Percentiles rank a stretch among this genome's conserved stretches.
Conservation (phyloP, 2,888 invertebrate genomes). For the Tetragnatha montana region DNA sequence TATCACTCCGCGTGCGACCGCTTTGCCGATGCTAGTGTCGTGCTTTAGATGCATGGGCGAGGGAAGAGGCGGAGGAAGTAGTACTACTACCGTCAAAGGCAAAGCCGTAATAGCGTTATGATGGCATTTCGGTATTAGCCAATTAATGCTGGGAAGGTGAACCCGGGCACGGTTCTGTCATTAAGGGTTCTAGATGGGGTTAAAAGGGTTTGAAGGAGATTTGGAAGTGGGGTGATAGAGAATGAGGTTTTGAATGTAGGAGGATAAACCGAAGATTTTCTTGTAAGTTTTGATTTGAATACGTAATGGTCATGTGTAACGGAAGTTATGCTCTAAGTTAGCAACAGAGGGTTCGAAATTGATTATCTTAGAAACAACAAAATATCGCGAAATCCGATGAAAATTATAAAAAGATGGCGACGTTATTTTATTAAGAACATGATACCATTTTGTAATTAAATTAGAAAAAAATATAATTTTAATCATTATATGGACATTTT, state of each 20-base stretch:
- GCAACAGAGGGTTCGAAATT: too few relatives aligned
- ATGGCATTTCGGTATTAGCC: constrained; percentile 42
- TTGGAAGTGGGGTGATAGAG: not conserved
- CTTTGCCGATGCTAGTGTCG: constrained; percentile 24
- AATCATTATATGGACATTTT: too few relatives aligned
- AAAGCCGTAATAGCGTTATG: constrained; percentile 56
- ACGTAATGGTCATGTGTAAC: too few relatives aligned
- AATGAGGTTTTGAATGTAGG: not conserved
- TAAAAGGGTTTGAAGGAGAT: too few relatives aligned
- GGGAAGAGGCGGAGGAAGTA: not conserved
- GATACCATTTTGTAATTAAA: too few relatives aligned
- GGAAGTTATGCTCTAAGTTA: too few relatives aligned
- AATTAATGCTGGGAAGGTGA: constrained; percentile 46
- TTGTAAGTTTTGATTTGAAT: too few relatives aligned
- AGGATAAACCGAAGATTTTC: not conserved
- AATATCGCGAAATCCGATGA: too few relatives aligned
- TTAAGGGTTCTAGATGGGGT: constrained; percentile 19
- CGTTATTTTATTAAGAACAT: too few relatives aligned
- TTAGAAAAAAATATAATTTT: too few relatives aligned
- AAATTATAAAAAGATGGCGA: too few relatives aligned
- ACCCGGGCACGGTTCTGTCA: constrained; percentile 28
- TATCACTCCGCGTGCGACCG: constrained; percentile 38
- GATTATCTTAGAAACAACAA: too few relatives aligned
- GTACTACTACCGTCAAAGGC: constrained; percentile 51
- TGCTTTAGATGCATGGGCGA: not conserved